phyloP scores from a whole-genome alignment of 2,113 vertebrate species.

The Lycaon pictus region DNA sequence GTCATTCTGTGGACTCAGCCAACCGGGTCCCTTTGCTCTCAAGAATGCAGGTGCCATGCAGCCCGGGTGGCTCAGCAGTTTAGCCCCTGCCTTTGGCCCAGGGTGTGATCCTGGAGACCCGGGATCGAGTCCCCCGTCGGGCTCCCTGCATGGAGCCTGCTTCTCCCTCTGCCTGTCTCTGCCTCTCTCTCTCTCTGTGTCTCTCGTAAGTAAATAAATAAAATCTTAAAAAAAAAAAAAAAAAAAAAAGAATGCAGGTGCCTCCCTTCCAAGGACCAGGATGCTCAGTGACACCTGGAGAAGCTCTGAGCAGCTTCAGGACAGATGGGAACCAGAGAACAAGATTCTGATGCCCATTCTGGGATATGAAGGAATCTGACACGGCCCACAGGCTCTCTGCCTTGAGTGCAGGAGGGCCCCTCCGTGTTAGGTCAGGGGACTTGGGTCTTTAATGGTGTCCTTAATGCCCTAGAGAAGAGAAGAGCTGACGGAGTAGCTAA shows the following conservation, averaged over 20 bases:
- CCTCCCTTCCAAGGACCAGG: not conserved
- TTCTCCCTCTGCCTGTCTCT: too few relatives aligned
- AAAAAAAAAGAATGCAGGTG: too few relatives aligned
- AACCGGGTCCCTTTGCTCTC: not conserved
- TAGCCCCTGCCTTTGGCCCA: too few relatives aligned
- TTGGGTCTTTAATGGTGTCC: not conserved
- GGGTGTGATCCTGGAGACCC: too few relatives aligned
- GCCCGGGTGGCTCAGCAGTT: too few relatives aligned
- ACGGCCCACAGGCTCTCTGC: not conserved
- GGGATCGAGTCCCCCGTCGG: too few relatives aligned
- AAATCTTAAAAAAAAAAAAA: too few relatives aligned
- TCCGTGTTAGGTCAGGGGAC: rapidly evolving
- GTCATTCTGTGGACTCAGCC: constrained; percentile 8
- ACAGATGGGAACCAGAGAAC: not conserved
- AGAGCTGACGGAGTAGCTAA: not conserved
- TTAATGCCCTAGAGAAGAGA: not conserved
- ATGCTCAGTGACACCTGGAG: not conserved
- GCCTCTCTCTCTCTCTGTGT: too few relatives aligned
- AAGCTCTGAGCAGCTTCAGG: not conserved
- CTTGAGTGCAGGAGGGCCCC: not conserved
- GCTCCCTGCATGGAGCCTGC: too few relatives aligned
- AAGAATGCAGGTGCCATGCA: not conserved
- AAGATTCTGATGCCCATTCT: not conserved
- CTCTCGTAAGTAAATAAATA: too few relatives aligned
- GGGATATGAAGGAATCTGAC: not conserved